These are phyloP conservation scores for Sericinus montela DNA, from an alignment of 2,888 invertebrate genomes.

Conservation along the genomic window DNA sequence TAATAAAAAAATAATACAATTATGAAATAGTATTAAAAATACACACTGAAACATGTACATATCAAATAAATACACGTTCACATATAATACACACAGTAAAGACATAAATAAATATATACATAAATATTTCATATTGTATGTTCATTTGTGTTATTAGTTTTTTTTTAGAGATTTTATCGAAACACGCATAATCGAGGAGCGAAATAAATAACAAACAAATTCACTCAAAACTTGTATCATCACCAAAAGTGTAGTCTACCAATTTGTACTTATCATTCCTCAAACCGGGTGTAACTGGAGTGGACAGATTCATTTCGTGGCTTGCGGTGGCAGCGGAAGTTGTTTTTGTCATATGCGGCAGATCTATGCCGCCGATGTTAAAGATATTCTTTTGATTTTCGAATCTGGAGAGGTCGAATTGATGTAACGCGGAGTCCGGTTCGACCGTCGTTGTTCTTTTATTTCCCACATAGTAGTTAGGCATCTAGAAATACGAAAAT, in stretches of 20 bases:
- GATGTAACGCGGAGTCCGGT: conserved; percentile 4
- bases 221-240: neutral
- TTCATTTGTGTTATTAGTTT: no score
- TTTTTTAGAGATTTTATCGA: no score
- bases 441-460: conserved; percentile 38
- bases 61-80: no score
- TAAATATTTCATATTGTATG: no score
- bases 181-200: no score
- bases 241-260: neutral
- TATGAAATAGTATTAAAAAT: no score
- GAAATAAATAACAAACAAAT: neutral
- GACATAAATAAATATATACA: no score
- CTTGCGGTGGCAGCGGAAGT: neutral
- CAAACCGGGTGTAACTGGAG: neutral
- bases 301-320: neutral
- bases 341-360: neutral
- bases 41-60: no score
- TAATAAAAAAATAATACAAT: no score
- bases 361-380: neutral
- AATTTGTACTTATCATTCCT: neutral
- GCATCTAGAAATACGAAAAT: conserved; percentile 52
- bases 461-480: conserved; percentile 41
- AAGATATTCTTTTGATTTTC: neutral
- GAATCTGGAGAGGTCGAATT: neutral
- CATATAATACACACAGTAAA: no score